Evolutionary conservation across 2,113 vertebrate genomes (phyloP).

Genomic region (Eulemur rufifrons): DNA sequence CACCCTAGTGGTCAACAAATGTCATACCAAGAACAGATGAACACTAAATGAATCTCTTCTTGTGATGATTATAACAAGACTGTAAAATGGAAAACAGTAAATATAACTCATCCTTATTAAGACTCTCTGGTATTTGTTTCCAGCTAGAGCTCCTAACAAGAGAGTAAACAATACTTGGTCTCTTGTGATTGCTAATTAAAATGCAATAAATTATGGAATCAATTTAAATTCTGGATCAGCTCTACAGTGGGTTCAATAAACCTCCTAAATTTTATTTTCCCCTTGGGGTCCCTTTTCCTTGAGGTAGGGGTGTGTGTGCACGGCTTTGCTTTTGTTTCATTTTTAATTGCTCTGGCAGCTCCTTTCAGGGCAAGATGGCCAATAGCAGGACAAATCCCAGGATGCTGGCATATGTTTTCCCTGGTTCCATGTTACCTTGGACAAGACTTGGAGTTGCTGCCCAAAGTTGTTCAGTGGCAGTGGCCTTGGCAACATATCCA

Average conservation of each 20-base stretch:
- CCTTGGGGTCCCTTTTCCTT: conserved; percentile 31
- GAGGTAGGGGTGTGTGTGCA: neutral
- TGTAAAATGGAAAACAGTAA: conserved; percentile 75
- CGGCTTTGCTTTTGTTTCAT: conserved; percentile 69
- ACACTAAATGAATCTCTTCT: conserved; percentile 77
- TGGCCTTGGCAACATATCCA: neutral
- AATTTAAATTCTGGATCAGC: conserved; percentile 79
- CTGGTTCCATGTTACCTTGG: neutral
- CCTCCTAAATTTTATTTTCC: conserved; percentile 78
- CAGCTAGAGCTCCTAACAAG: conserved; percentile 68
- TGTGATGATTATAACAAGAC: conserved; percentile 79
- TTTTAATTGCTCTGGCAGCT: conserved; percentile 54
- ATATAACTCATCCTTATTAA: conserved; percentile 80
- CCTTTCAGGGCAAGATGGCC: neutral
- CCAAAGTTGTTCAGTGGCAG: neutral
- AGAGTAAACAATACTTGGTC: conserved; percentile 77
- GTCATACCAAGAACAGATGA: conserved; percentile 76
- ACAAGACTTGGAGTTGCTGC: neutral
- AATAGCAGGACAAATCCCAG: neutral
- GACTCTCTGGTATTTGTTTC: conserved; percentile 72
- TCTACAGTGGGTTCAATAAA: conserved; percentile 71
- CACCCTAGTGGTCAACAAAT: conserved; percentile 79
- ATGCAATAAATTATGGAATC: conserved; percentile 81
- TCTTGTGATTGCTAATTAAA: conserved; percentile 81
- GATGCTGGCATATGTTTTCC: neutral